Conservation (phyloP, 2,888 invertebrate genomes). For the Drosophila subsilvestris region DNA sequence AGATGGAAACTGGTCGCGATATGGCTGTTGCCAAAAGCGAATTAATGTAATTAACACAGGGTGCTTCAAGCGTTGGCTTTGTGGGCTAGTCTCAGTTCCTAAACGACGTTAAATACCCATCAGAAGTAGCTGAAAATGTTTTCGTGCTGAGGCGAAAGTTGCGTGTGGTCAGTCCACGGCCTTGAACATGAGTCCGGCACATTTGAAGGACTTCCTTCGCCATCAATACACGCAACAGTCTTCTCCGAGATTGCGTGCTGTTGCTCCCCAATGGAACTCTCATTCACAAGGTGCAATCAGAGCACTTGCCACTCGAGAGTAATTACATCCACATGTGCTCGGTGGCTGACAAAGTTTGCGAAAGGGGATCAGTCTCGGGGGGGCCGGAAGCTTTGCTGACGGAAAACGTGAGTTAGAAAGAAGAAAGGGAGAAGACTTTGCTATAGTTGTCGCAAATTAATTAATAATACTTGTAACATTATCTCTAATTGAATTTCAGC, state of each 20-base stretch:
- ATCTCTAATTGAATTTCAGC: slow-evolving; percentile 60
- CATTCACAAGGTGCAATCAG: slow-evolving; percentile 36
- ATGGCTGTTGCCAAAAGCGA: slow-evolving; percentile 12
- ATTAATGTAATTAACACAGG: slow-evolving; percentile 58
- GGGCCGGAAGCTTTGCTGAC: neutral
- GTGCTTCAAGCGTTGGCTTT: slow-evolving; percentile 28
- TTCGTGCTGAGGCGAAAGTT: neutral
- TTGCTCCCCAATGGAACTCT: slow-evolving; percentile 36
- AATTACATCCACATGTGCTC: slow-evolving; percentile 53
- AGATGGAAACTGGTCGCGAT: slow-evolving; percentile 24
- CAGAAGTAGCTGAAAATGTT: slow-evolving; percentile 5
- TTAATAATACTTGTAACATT: slow-evolving; percentile 64
- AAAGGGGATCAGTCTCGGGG: neutral
- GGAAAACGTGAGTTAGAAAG: neutral
- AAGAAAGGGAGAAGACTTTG: neutral
- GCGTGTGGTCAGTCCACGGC: slow-evolving; percentile 19
- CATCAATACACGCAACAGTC: slow-evolving; percentile 4
- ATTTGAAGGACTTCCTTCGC: neutral
- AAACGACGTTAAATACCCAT: slow-evolving; percentile 2
- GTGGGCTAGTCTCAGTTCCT: neutral
- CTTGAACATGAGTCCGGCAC: slow-evolving; percentile 9
- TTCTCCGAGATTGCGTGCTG: slow-evolving; percentile 13
- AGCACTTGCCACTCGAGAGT: slow-evolving; percentile 51
- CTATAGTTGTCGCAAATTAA: slow-evolving; percentile 57
- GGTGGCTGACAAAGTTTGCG: slow-evolving; percentile 30